Evolutionary conservation across 2,113 vertebrate species (phyloP), one percentile per base, ranked within the genome.

Genomic region (Ictalurus furcatus): DNA sequence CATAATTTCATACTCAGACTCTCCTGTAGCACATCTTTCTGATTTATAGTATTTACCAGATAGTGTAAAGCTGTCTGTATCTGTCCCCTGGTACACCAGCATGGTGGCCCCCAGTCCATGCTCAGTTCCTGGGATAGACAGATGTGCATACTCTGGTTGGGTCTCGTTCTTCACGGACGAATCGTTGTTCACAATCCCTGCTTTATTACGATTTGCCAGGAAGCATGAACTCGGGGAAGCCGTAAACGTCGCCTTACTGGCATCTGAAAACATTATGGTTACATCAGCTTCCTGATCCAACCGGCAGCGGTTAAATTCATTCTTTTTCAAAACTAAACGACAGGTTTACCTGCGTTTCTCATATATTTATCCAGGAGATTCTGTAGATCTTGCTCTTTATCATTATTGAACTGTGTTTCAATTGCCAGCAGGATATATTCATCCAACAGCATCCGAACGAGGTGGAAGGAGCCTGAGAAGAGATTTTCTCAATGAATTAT

Each of bases 321-420:
- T 71, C 71, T 40, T 4, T 4, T 37, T 1, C 16, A 28, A 1
- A 23, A 52, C 11, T 56, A 84, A 48, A 69, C 0, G n/a, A 79
- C 2, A 12, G 34, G 7, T n/a, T 88, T 97, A 99, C 98, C 98
- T 95, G 97, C 95, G 93, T 99, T 99, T 91, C 97, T 99, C 98
- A 99, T 99, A 90, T 99, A 99, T 94, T 98, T 99, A 93, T 99
- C 98, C 94, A 99, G 92, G 56, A 99, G 95, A 94, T 97, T 98
- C 94, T 98, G 98, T 92, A 99, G 96, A 84, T 99, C 98, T 94
- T 99, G 98, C 92, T 99, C 98, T 95, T 99, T 99, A 95, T 99
- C 97, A 28, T 99, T 99, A 93, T 99, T 99, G 95, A 99, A 99
- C 91, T 99, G 98, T 16, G 98, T 99, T 94, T 99, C 98, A 94